Evolutionary conservation across 2,888 invertebrate species (phyloP), one percentile per base, ranked within the genome.

Genomic region (Pollenia amentaria): DNA sequence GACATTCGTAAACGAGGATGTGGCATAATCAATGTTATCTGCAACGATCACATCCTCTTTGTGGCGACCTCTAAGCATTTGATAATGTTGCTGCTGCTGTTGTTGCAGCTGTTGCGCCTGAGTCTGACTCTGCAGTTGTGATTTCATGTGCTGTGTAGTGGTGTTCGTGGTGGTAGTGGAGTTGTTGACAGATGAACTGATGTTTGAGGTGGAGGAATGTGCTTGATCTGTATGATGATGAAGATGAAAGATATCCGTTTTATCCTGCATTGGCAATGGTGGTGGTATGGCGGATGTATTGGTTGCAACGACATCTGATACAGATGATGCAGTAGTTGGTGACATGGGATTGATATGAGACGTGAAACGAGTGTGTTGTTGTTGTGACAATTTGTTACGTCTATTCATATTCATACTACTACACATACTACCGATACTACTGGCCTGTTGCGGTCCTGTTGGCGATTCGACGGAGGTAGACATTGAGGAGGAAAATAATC

Each of bases 1-100:
- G 85, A 89, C 89, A 80, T 90, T 89, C 16, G 90, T 82, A 67
- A 88, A 88, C 73, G 90, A 89, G 80, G 90, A 88, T 77, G 88
- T 90, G 83, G 90, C 89, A 89, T 88, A 89, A 84, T 91, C 91
- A 89, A 88, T 84, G 85, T 89, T 88, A 84, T 89, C 87, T 16
- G 83, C 73, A 78, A 87, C 87, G 80, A 87, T 81, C 76, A 85
- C 75, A 53, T 78, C 69, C 53, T 87, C 82, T 83, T 84, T 87
- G 48, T 85, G 83, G 44, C 87, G 87, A 53, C 85, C 87, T 14
- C 82, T 62, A 38, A 81, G 69, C 82, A 87, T 87, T 85, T 85
- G 81, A 57, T 73, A 81, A 16, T 85, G 88, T 62, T 86, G 84
- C 16, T 88, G 87, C 51, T 85, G 86, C 3, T 75, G 77, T 11